Evolutionary conservation across 2,113 vertebrate genomes (phyloP), one percentile per base, ranked within the genome.

Genomic region (Microcebus griseorufus): DNA sequence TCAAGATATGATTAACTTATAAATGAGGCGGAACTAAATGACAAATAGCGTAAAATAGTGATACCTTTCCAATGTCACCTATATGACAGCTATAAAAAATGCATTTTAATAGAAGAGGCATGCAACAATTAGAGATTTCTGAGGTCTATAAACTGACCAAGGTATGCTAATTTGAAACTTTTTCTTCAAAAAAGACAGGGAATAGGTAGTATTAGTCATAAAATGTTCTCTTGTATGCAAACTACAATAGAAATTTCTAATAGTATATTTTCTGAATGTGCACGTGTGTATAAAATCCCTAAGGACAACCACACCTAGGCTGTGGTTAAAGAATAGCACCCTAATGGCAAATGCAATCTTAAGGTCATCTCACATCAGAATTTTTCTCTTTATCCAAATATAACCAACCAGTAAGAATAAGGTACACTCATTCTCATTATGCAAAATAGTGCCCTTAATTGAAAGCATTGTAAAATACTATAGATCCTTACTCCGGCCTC

Each of bases 401-500:
- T 81, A 94, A 86, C 34, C 79, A 94, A 90, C 29, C 80, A 96
- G 14, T 80, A 89, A 95, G 70, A 88, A 87, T 29, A 89, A 81
- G 45, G 80, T 81, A 90, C 60, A 72, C 39, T 83, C 42, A 88
- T 96, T 97, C 45, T 94, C 53, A 3, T 93, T 88, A 92, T 17
- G n/a, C 32, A 92, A 95, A 78, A 78, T 27, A 76, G 51, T 39
- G 81, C 53, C 81, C 62, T 86, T 86, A 81, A 87, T 72, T 88
- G 60, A 97, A 64, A 95, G 37, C 70, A 34, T 62, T 96, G 25
- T 94, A 96, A 97, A 98, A 92, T 70, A 86, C 96, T 97, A 58
- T 82, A 97, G 95, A 97, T 97, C 97, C 99, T 99, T 99, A 99
- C 99, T 99, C 99, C 97, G 99, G 99, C 94, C 99, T 99, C 98